Percentiles rank a stretch among this genome's conserved stretches.
These are phyloP conservation scores for Beaufortia kweichowensis DNA, from an alignment of 2,113 vertebrate genomes.

Conservation along the genomic window DNA sequence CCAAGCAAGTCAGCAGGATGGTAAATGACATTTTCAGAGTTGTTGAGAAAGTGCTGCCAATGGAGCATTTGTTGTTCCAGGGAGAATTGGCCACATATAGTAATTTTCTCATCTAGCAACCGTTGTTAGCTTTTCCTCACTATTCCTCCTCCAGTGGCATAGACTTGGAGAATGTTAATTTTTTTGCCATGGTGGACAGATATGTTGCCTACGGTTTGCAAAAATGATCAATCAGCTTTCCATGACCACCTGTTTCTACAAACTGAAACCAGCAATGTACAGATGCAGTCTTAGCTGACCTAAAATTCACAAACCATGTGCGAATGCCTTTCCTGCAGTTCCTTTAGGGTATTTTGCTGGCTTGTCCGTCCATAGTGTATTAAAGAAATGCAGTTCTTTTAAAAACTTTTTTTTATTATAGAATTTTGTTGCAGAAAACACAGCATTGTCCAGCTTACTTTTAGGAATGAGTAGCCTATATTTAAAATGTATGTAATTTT, in stretches of 20 bases:
- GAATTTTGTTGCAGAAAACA: background rate
- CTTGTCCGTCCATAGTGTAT: background rate
- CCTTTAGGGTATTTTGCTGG: background rate
- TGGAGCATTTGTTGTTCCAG: background rate
- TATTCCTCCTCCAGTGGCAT: background rate
- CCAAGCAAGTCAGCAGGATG: background rate
- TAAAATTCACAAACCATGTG: background rate
- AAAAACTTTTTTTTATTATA: too few species aligned
- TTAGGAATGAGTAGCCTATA: background rate
- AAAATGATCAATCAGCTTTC: background rate
- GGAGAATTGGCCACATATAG: background rate
- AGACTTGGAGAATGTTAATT: background rate
- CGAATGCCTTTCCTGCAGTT: too few species aligned
- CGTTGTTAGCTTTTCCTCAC: background rate
- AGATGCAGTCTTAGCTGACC: background rate
- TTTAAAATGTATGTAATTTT: too few species aligned
- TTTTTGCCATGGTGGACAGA: background rate
- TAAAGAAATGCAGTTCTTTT: background rate
- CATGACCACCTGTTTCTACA: constrained; percentile 8
- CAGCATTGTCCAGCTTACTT: background rate
- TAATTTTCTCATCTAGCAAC: background rate
- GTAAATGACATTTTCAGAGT: constrained; percentile 18
- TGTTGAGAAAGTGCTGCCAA: background rate
- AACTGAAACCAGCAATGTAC: background rate
- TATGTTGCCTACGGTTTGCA: background rate